Percentiles rank a stretch among this genome's conserved stretches.
These are phyloP conservation scores for Poeciliopsis prolifica DNA, from an alignment of 2,113 vertebrate species.

Conservation along the genomic window DNA sequence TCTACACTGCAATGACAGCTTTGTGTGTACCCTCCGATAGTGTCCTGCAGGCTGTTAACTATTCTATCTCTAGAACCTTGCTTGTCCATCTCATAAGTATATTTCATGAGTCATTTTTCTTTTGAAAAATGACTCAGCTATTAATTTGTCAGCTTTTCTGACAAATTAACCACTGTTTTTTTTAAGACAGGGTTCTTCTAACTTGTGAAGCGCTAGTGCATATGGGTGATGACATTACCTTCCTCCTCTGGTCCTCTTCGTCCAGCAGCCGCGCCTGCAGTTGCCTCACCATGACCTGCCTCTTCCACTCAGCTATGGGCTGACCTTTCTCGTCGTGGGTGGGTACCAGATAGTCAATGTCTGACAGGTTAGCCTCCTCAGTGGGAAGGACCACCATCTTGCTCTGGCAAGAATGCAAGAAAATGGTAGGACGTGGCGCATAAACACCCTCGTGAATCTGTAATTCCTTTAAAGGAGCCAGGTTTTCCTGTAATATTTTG, in stretches of 20 bases:
- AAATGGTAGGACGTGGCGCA: too few species aligned
- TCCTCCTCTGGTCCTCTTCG: slow-evolving; percentile 77
- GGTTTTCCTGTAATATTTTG: neutral
- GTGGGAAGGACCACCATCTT: slow-evolving; percentile 76
- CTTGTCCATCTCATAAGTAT: neutral
- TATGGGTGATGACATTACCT: slow-evolving; percentile 70
- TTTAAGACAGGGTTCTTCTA: neutral
- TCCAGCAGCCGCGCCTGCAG: slow-evolving; percentile 85
- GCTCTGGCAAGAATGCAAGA: slow-evolving; percentile 56
- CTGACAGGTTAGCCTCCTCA: slow-evolving; percentile 79
- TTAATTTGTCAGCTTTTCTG: neutral
- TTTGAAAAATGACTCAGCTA: neutral
- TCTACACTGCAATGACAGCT: neutral
- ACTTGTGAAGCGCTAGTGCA: neutral
- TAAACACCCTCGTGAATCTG: neutral
- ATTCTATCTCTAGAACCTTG: neutral
- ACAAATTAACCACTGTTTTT: neutral
- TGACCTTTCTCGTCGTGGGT: slow-evolving; percentile 87
- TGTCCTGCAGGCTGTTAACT: neutral
- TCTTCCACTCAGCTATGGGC: slow-evolving; percentile 95
- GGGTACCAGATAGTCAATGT: slow-evolving; percentile 91
- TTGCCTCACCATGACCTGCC: slow-evolving; percentile 94
- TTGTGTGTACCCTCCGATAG: too few species aligned
- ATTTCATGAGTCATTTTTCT: neutral
- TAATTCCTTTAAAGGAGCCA: neutral